Percentiles rank a stretch among this genome's conserved stretches.
Conservation (phyloP, 2,888 invertebrate species). For the Pantelozetes paolii region DNA sequence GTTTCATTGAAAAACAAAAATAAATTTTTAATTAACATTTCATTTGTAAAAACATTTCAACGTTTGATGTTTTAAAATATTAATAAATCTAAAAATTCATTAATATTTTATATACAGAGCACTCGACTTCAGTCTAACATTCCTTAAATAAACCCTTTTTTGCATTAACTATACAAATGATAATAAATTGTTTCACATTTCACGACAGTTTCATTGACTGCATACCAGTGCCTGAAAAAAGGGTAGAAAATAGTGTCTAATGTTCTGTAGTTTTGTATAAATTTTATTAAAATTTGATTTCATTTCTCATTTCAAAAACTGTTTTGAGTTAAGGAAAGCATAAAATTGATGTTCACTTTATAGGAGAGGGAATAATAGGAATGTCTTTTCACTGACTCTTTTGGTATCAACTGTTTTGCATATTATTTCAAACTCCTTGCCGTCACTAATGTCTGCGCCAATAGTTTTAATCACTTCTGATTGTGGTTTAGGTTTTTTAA, state of each 20-base stretch:
- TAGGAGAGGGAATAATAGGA: neutral
- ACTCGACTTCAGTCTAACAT: neutral
- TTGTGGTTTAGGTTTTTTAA: slow-evolving; percentile 2
- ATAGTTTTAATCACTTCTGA: neutral
- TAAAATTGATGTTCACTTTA: slow-evolving; percentile 14
- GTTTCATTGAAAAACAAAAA: neutral
- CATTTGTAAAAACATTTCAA: neutral
- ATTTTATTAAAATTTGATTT: slow-evolving; percentile 19
- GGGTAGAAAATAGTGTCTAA: neutral
- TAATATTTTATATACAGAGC: neutral
- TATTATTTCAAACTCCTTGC: neutral
- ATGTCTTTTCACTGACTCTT: slow-evolving; percentile 11
- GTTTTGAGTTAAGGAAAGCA: neutral
- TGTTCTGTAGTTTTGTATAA: neutral
- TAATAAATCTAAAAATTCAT: slow-evolving; percentile 9
- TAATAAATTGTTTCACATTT: slow-evolving; percentile 10
- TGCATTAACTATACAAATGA: neutral
- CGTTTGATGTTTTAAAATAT: neutral
- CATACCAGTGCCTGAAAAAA: neutral
- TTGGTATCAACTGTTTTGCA: neutral
- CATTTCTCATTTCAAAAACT: neutral
- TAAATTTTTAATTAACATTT: neutral
- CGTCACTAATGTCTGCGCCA: slow-evolving; percentile 1
- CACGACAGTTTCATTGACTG: neutral
- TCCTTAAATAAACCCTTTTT: neutral